Conservation (phyloP, 2,797 vertebrate species). For the Naso thynnoides region DNA sequence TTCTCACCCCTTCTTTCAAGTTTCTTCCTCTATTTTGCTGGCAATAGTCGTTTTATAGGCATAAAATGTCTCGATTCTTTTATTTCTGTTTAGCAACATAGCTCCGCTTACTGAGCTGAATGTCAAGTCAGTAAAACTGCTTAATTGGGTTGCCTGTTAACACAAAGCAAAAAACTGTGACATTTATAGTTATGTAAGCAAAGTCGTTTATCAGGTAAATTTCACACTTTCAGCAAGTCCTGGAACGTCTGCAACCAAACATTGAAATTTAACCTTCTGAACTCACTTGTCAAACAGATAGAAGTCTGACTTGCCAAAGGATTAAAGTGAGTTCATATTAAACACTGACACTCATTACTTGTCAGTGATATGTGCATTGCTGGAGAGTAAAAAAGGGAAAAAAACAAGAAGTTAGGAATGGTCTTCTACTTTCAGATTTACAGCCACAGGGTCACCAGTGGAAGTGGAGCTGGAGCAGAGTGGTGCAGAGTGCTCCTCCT, state of each 20-base stretch:
- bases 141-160: conserved; percentile 40
- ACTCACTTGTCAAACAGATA: conserved; percentile 44
- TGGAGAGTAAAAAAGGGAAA: conserved; percentile 9
- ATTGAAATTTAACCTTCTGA: conserved; percentile 33
- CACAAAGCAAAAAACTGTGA: conserved; percentile 2
- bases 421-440: conserved; percentile 72
- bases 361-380: conserved; percentile 21
- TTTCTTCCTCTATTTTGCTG: background rate
- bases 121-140: conserved; percentile 12
- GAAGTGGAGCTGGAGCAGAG: conserved; percentile 79
- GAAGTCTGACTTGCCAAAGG: conserved; percentile 44
- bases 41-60: conserved; percentile 49
- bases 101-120: conserved; percentile 15
- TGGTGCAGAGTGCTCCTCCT: conserved; percentile 71
- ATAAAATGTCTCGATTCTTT: conserved; percentile 26
- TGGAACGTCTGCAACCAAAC: conserved; percentile 51
- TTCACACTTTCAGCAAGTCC: conserved; percentile 22
- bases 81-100: conserved; percentile 8
- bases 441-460: conserved; percentile 74
- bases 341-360: conserved; percentile 46
- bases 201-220: conserved; percentile 37
- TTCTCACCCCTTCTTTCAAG: conserved; percentile 30
- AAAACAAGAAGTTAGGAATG: conserved; percentile 25
- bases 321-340: conserved; percentile 43
- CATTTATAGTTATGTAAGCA: conserved; percentile 20